Evolutionary conservation across 2,113 vertebrate species (phyloP), one percentile per base, ranked within the genome.

Genomic region (Melanocharis versteri): DNA sequence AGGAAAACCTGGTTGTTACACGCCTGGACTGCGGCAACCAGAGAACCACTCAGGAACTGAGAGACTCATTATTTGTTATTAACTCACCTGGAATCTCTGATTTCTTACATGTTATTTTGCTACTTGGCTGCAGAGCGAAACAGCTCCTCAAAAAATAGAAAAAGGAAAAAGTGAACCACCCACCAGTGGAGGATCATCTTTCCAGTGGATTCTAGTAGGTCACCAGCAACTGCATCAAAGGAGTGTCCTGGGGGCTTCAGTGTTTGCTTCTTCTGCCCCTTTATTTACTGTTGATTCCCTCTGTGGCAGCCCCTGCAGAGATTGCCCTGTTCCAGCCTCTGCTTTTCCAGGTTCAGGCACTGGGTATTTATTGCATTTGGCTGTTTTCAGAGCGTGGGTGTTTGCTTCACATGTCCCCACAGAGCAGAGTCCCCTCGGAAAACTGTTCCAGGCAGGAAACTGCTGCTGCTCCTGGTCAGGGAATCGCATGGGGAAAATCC

Each of bases 61-160:
- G 78, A 85, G 76, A 83, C 71, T 84, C 76, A 61, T 91, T 87
- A 85, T 88, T 96, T 84, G 84, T 50, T 79, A 87, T 95, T 91
- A 96, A 83, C 76, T 71, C 85, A 96, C 75, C 82, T 77, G 60
- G 87, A 93, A 93, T 81, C 88, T 68, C 35, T 79, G 79, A 75
- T 93, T 88, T 71, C 92, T 75, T 48, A 77, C 80, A 64, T 5
- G 60, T 26, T 86, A 64, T 83, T 93, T 64, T 82, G 48, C 87
- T 87, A 60, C 87, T 84, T 78, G 90, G 70, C 80, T 71, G 76
- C 6, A 0, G 64, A 96, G 22, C 31, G 47, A 77, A 88, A 90
- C 22, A 93, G 75, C 64, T 80, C 79, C 51, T 92, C 60, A 50
- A 71, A 68, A 87, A 60, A 81, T 3, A 61, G 68, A 64, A 58